These are phyloP conservation scores for Euspilapteryx auroguttella DNA, from an alignment of 2,888 invertebrate species.

Conservation along the genomic window DNA sequence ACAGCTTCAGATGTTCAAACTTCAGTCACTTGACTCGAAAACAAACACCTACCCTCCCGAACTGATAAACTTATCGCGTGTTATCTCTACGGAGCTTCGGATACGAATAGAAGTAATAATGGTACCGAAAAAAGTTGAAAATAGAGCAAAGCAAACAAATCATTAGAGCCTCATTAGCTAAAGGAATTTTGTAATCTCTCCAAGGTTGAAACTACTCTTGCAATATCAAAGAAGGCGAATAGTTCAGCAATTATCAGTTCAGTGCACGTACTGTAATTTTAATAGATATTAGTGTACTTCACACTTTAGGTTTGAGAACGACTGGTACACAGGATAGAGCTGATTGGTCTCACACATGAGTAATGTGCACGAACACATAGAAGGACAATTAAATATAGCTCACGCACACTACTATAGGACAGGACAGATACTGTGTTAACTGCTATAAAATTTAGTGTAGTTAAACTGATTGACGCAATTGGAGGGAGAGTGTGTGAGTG, in stretches of 20 bases:
- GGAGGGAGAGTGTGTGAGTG: slow-evolving; percentile 16
- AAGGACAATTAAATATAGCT: slow-evolving; percentile 48
- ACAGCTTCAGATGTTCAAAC: slow-evolving; percentile 35
- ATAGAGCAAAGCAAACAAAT: no score
- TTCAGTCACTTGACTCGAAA: slow-evolving; percentile 10
- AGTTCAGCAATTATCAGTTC: no score
- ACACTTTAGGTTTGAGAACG: slow-evolving; percentile 27
- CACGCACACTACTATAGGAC: slow-evolving; percentile 25
- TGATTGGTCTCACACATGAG: slow-evolving; percentile 54
- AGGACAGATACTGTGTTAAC: slow-evolving; percentile 30
- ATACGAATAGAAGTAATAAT: no score
- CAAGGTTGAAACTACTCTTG: no score
- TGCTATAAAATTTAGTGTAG: slow-evolving; percentile 34
- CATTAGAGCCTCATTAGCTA: no score
- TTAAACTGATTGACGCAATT: slow-evolving; percentile 49
- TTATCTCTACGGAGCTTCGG: no score
- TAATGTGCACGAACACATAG: slow-evolving; percentile 34
- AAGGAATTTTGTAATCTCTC: no score
- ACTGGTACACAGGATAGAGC: slow-evolving; percentile 36
- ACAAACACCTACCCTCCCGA: slow-evolving; percentile 11
- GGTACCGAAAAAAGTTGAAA: no score
- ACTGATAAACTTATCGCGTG: slow-evolving; percentile 8
- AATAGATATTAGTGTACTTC: no score
- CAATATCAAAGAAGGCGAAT: no score
- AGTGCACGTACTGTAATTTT: no score